These are phyloP conservation scores for Drosophila sechellia DNA, from an alignment of 1,140 invertebrate genomes.

Conservation along the genomic window DNA sequence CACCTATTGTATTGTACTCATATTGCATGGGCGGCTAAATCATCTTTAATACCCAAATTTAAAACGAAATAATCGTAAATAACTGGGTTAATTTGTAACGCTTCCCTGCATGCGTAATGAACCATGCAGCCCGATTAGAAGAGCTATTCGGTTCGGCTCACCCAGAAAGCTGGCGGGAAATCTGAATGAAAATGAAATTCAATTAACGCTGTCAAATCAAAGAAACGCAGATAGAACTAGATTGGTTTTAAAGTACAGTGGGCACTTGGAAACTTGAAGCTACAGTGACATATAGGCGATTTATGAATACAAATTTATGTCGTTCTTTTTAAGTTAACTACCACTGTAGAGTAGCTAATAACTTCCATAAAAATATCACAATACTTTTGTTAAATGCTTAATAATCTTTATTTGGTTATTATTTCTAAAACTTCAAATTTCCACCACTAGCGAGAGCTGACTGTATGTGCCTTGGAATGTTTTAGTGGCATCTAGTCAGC, in stretches of 20 bases:
- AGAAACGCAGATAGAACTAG: slow-evolving; percentile 18
- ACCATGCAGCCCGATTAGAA: slow-evolving; percentile 62
- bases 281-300: not conserved
- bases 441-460: slow-evolving; percentile 6
- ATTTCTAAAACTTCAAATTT: not conserved
- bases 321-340: no score
- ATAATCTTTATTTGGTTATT: not conserved
- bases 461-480: slow-evolving; percentile 10
- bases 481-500: slow-evolving; percentile 22
- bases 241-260: slow-evolving; percentile 16
- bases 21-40: slow-evolving; percentile 54
- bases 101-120: slow-evolving; percentile 76
- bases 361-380: not conserved
- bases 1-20: not conserved
- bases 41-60: slow-evolving; percentile 69
- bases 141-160: slow-evolving; percentile 12
- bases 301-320: not conserved
- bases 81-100: slow-evolving; percentile 83
- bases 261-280: not conserved
- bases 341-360: not conserved
- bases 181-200: slow-evolving; percentile 70
- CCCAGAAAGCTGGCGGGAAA: slow-evolving; percentile 35
- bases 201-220: slow-evolving; percentile 74
- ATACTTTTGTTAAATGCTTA: no score
- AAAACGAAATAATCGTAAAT: slow-evolving; percentile 75